These are phyloP conservation scores for Bombyx mandarina DNA, from an alignment of 1,140 invertebrate species.

Conservation along the genomic window DNA sequence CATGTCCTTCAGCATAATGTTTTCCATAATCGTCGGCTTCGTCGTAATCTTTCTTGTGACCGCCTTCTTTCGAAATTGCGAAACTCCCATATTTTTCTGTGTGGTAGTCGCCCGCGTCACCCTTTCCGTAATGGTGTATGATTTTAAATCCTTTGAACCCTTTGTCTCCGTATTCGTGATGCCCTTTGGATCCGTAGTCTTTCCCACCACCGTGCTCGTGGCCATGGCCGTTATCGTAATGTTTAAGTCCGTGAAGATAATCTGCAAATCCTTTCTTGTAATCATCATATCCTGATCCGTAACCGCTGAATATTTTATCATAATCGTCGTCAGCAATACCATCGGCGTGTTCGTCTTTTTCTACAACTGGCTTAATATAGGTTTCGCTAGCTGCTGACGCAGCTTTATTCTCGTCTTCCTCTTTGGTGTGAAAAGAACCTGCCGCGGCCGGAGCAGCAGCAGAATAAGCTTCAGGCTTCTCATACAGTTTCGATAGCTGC, in stretches of 20 bases:
- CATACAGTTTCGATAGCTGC: constrained; percentile 53
- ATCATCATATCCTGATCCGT: constrained; percentile 33
- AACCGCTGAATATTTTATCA: constrained; percentile 46
- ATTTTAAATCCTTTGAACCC: constrained; percentile 58
- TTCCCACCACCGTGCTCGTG: constrained; percentile 39
- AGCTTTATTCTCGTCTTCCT: constrained; percentile 35
- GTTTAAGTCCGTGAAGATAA: constrained; percentile 36
- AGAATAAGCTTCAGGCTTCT: constrained; percentile 36
- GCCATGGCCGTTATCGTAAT: constrained; percentile 34
- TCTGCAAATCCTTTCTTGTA: constrained; percentile 37
- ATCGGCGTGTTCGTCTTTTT: constrained; percentile 34
- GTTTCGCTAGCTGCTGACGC: constrained; percentile 32
- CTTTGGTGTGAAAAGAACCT: constrained; percentile 29
- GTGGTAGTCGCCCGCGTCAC: constrained; percentile 44
- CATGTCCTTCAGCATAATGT: constrained; percentile 62
- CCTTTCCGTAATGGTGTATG: constrained; percentile 41
- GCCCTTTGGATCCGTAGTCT: constrained; percentile 38
- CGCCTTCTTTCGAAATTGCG: constrained; percentile 28
- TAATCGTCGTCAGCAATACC: constrained; percentile 52
- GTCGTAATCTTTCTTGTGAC: constrained; percentile 35
- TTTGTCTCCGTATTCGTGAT: constrained; percentile 44
- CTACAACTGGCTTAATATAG: constrained; percentile 44
- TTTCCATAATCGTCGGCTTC: constrained; percentile 44
- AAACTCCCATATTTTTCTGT: constrained; percentile 50
- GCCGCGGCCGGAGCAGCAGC: constrained; percentile 29